Percentiles rank a stretch among this genome's conserved stretches.
These are phyloP conservation scores for Enteromius unitaeniatus DNA, from an alignment of 2,797 vertebrate genomes.

Conservation along the genomic window DNA sequence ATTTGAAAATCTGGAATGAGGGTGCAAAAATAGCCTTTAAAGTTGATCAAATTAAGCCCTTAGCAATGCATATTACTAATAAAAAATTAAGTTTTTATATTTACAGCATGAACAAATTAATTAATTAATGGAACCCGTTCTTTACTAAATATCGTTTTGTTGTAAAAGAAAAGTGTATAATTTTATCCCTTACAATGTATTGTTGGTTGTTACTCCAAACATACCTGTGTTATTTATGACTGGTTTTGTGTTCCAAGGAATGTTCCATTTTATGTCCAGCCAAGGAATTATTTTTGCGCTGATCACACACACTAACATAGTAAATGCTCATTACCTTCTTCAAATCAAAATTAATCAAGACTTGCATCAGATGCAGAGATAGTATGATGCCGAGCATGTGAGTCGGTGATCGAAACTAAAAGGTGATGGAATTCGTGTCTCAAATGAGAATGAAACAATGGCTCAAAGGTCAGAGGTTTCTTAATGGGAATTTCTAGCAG, in stretches of 20 bases:
- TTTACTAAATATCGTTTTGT: too few relatives aligned
- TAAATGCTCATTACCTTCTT: conserved; percentile 10
- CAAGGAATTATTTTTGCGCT: not conserved
- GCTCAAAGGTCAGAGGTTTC: conserved; percentile 50
- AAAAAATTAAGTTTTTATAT: too few relatives aligned
- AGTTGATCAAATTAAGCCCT: too few relatives aligned
- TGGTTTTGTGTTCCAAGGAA: too few relatives aligned
- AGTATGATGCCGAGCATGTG: conserved; percentile 30
- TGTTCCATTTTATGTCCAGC: not conserved
- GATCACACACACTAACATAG: not conserved
- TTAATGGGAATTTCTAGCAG: conserved; percentile 46
- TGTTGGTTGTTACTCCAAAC: too few relatives aligned
- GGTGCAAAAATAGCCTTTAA: too few relatives aligned
- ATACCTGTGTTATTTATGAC: too few relatives aligned
- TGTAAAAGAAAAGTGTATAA: too few relatives aligned
- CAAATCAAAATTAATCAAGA: not conserved
- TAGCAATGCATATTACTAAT: not conserved
- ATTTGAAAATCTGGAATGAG: not conserved
- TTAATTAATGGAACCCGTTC: too few relatives aligned
- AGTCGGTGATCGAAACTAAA: conserved; percentile 36
- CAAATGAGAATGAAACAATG: conserved; percentile 40
- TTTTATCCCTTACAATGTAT: too few relatives aligned
- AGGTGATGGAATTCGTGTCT: conserved; percentile 46
- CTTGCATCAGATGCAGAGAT: conserved; percentile 8
- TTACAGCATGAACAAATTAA: too few relatives aligned